Base-by-base conservation (phyloP, 2,888 invertebrate genomes). In the Lasioglossum pauxillum region DNA sequence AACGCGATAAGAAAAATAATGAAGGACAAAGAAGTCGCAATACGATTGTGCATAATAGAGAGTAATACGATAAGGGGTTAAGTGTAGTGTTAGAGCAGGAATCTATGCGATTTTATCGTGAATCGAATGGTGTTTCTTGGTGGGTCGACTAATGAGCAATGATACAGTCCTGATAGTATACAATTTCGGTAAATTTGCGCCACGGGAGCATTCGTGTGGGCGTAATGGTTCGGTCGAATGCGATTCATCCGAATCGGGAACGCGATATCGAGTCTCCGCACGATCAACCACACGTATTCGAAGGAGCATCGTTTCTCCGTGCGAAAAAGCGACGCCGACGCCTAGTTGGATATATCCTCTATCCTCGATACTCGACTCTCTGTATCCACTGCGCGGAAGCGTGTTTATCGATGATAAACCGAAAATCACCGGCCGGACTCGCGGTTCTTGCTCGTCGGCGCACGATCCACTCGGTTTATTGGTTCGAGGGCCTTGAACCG, bases 231-330 rank as follows among this genome's bases (percentile, higher is more conserved):
- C 57, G n/a, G 60, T 19, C 49, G 49, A 69, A 74, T 16, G 44
- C 41, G 64, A 46, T 38, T 75, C 78, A 74, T 67, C n/a, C 73
- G 49, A 53, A 53, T 60, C 71, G 31, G 73, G 31, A 44, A 27
- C 35, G 76, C 73, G 60, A 84, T 84, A 82, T 82, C 77, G 69
- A 84, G 74, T 67, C 67, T 72, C 44, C n/a, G n/a, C 83, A 75
- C 83, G 82, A 77, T 76, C 60, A 14, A 41, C 38, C 41, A n/a
- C 53, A 31, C 64, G 41, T 19, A 35, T 64, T 46, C 64, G 69
- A 23, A 73, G 46, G 64, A 80, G 31, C 64, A 46, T 4, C 46
- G 64, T 74, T 67, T n/a, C 46, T 57, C 31, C 64, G 44, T 23
- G 35, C 38, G 69, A 69, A 80, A 60, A 79, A 64, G 73, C 27